Evolutionary conservation across 2,113 vertebrate species (phyloP).

Genomic region (Kryptolebias marmoratus): DNA sequence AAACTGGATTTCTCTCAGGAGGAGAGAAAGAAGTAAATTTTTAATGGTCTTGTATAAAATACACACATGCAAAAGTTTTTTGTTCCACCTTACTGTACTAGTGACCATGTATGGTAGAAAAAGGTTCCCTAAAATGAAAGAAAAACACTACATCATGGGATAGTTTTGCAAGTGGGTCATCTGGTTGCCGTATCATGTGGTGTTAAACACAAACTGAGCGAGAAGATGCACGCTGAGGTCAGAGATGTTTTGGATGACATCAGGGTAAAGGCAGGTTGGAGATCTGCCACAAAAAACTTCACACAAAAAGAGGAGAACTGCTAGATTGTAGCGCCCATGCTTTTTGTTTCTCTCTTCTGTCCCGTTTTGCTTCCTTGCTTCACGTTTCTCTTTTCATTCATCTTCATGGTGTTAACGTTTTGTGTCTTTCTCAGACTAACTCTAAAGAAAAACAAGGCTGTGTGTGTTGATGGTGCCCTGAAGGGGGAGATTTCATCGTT

Average conservation of each 20-base stretch:
- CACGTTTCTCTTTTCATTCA: conserved; percentile 23
- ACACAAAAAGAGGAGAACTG: conserved; percentile 29
- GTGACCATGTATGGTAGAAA: conserved; percentile 70
- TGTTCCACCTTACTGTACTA: conserved; percentile 28
- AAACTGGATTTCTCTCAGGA: conserved; percentile 6
- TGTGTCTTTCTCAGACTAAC: conserved; percentile 24
- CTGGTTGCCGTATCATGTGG: conserved; percentile 57
- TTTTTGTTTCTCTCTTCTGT: conserved; percentile 10
- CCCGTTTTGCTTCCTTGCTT: conserved; percentile 9
- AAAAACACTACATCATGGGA: conserved; percentile 59
- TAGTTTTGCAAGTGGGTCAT: conserved; percentile 63
- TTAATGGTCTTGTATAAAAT: conserved; percentile 13
- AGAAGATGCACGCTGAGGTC: conserved; percentile 55
- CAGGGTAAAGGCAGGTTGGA: conserved; percentile 63
- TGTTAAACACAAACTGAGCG: conserved; percentile 23
- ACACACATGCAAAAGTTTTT: conserved; percentile 1
- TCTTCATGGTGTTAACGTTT: conserved; percentile 7
- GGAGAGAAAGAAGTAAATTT: conserved; percentile 17
- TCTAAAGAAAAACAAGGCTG: conserved; percentile 3
- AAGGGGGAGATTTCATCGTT: conserved; percentile 33
- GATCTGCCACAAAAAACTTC: conserved; percentile 40
- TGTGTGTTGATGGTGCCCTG: conserved; percentile 23
- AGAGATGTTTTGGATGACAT: conserved; percentile 66
- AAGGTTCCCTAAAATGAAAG: conserved; percentile 14
- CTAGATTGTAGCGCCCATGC: neutral